These are phyloP conservation scores for Myrmecophaga tridactyla DNA, from an alignment of 2,113 vertebrate species.

Conservation along the genomic window DNA sequence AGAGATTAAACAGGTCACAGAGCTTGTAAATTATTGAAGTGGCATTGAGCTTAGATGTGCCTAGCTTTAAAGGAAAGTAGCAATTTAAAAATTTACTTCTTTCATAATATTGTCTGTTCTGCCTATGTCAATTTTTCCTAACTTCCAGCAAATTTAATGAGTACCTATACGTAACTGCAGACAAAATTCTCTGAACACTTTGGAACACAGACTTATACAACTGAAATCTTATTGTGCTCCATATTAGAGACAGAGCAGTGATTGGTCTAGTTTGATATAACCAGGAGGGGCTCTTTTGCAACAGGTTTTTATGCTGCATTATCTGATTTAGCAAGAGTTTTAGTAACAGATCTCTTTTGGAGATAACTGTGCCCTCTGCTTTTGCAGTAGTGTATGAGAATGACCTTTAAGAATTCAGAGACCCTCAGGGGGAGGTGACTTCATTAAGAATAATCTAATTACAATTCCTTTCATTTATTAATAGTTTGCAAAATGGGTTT, in stretches of 20 bases:
- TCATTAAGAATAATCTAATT: background rate
- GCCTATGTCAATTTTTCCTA: background rate
- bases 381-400: background rate
- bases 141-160: background rate
- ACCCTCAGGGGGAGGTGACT: background rate
- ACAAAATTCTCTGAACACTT: background rate
- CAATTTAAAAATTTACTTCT: background rate
- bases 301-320: background rate
- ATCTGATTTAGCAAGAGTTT: background rate
- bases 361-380: background rate
- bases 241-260: background rate
- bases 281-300: background rate
- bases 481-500: background rate
- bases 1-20: background rate
- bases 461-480: background rate
- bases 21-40: background rate
- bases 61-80: background rate
- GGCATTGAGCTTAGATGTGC: background rate
- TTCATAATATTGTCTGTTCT: background rate
- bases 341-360: background rate
- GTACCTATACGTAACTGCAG: background rate
- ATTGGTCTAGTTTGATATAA: background rate
- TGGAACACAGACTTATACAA: background rate
- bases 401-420: background rate
- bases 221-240: background rate